Evolutionary conservation across 2,888 invertebrate genomes (phyloP), one percentile per base, ranked within the genome.

Genomic region (Apodemia zela): DNA sequence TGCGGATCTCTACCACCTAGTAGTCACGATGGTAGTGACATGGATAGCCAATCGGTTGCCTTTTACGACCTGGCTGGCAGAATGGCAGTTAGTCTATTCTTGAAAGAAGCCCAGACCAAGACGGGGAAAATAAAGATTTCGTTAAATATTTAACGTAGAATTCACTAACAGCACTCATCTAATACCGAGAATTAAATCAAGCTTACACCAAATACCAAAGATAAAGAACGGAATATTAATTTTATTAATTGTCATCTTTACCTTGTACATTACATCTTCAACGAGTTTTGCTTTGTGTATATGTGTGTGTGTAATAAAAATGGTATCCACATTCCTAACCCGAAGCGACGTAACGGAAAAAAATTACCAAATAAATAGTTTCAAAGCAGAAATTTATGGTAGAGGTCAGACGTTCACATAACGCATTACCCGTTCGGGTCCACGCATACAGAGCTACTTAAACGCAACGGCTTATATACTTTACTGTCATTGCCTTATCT

Each of bases 401-500:
- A 65, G 65, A 72, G 73, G 73, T 73, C 73, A 72, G 67, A 68
- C 51, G 64, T 60, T 66, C 65, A 64, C 66, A 63, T 67, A 65
- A 67, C 66, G 64, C 62, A 62, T 62, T 62, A 62, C 62, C 3
- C 4, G 13, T 51, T 51, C 11, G 51, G 18, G 21, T 51, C 18
- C 13, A 21, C 25, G 13, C 51, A 51, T 21, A 51, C 25, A 25
- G 11, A 11, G 4, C 4, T 51, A 17, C 47, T 8, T 11, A 7
- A 47, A 47, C 47, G 47, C 47, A 17, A 7, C 47, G 47, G n/a
- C 35, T 38, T 3, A 38, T 11, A 11, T 38, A 10, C 3, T 38
- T 38, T 11, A 38, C 1, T 1, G 3, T 38, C 11, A 38, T 33
- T 38, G 35, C 11, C 35, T 38, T 38, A 38, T 38, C 35, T 38